Evolutionary conservation across 2,113 vertebrate species (phyloP).

Genomic region (Chauna torquata): DNA sequence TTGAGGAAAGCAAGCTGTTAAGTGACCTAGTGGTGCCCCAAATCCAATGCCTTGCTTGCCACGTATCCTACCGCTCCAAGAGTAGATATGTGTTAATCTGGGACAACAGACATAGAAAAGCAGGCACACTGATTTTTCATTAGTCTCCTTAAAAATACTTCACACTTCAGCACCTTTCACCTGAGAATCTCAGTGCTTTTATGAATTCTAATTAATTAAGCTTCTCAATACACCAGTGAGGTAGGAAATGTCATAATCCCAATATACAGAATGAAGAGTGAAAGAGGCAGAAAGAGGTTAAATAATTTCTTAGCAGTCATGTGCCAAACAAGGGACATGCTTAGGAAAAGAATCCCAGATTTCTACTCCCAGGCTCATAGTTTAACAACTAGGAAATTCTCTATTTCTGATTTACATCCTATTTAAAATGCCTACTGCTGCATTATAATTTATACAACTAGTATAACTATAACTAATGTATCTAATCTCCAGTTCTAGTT

Average conservation of each 20-base stretch:
- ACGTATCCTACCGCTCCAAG: not conserved
- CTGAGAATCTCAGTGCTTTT: not conserved
- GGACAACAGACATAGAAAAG: not conserved
- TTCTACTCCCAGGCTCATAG: not conserved
- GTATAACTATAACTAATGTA: constrained; percentile 68
- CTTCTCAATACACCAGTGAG: constrained; percentile 27
- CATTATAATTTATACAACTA: constrained; percentile 59
- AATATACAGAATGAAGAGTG: not conserved
- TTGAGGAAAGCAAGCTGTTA: not conserved
- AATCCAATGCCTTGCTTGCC: not conserved
- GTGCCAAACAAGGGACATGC: not conserved
- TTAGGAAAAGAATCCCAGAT: constrained; percentile 1
- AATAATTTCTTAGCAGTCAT: constrained; percentile 14
- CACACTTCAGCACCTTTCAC: constrained; percentile 34
- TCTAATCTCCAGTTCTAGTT: constrained; percentile 68
- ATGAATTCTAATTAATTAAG: constrained; percentile 55
- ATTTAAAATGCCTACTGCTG: constrained; percentile 42
- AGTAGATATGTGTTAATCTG: not conserved
- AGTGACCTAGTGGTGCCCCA: not conserved
- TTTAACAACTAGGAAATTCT: constrained; percentile 35
- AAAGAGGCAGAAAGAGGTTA: constrained; percentile 42
- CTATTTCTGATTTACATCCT: constrained; percentile 50
- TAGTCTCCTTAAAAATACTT: constrained; percentile 35
- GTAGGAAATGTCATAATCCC: constrained; percentile 14
- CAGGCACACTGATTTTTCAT: not conserved